Evolutionary conservation across 2,888 invertebrate species (phyloP), one percentile per base, ranked within the genome.

Genomic region (Clepsis dumicolana): DNA sequence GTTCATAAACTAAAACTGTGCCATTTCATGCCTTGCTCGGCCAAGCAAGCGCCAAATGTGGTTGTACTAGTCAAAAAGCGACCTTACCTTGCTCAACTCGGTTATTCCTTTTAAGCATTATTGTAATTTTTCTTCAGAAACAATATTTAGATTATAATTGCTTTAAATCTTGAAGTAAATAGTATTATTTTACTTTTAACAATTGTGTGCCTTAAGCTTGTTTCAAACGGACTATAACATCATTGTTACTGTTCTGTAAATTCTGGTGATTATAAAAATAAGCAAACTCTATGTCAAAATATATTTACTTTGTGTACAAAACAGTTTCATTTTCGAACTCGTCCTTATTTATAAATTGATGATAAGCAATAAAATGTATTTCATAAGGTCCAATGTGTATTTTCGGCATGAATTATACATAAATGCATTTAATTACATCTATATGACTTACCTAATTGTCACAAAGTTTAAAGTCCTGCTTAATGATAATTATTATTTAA

Each of bases 191-290:
- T 65, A 44, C 44, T 41, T 52, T 48, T 57, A 54, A 44, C 29
- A 48, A 32, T 61, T 52, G 54, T 50, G 48, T 67, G 57, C 24
- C 32, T 61, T 54, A 50, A 63, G 48, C 62, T 67, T 35, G 18
- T 10, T 12, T 41, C n/a, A 24, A 57, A 62, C 29, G 35, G 24
- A 48, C 64, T 48, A 72, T 72, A 69, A 71, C 63, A 67, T 74
- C 70, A 70, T 76, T 73, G 77, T 74, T 72, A 73, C 29, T 75
- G 72, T 78, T 75, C 65, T 75, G 74, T 77, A 84, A 86, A 85
- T 87, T 85, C 77, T 79, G 74, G 86, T 84, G 82, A 74, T 77
- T 80, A 79, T 74, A 79, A 77, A 80, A 81, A 80, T 79, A 82
- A 80, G 82, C 76, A 75, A 80, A 79, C 80, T 64, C 77, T 77